Evolutionary conservation across 2,113 vertebrate genomes (phyloP).

Genomic region (Cygnus atratus): DNA sequence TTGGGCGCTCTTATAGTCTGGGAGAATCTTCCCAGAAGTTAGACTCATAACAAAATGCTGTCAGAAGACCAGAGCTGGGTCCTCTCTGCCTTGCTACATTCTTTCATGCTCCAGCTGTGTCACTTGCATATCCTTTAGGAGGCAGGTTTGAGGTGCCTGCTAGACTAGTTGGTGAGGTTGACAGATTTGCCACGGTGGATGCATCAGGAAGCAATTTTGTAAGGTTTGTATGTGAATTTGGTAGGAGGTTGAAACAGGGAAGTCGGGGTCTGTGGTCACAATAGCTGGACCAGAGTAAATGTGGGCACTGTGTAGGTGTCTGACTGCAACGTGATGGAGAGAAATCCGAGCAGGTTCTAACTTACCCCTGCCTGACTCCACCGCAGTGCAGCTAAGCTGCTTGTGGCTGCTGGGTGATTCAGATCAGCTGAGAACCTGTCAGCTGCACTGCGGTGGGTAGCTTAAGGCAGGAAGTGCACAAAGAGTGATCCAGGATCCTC

Average conservation of each 20-base stretch:
- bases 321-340: background rate
- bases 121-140: background rate
- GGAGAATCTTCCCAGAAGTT: background rate
- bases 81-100: background rate
- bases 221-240: background rate
- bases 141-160: background rate
- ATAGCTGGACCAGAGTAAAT: background rate
- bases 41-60: background rate
- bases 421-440: background rate
- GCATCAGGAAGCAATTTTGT: background rate
- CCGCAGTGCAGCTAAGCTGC: background rate
- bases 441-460: background rate
- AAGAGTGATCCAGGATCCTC: background rate
- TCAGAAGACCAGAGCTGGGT: background rate
- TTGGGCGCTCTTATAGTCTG: background rate
- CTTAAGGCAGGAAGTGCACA: fast-evolving
- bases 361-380: background rate
- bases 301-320: background rate
- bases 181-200: background rate
- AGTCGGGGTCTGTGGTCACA: background rate
- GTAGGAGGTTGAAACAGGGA: background rate
- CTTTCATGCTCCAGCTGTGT: background rate
- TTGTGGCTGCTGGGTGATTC: background rate
- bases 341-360: background rate
- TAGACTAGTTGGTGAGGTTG: background rate